Evolutionary conservation across 2,797 vertebrate species (phyloP), one percentile per base, ranked within the genome.

Genomic region (Gallirallus australis): DNA sequence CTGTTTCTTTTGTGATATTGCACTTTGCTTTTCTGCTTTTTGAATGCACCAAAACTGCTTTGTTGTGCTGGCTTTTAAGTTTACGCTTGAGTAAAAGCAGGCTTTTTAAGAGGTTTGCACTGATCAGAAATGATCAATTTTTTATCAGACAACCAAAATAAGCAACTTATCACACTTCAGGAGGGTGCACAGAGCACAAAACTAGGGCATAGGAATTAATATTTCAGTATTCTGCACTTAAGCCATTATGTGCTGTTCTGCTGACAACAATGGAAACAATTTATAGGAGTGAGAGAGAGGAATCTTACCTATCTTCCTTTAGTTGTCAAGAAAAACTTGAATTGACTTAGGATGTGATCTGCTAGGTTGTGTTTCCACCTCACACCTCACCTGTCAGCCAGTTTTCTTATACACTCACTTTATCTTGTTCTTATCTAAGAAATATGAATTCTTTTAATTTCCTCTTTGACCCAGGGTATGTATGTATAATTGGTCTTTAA

Each of bases 71-170:
- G 14, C 82, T 96, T 96, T 87, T 47, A 96, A 79, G 64, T 86
- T 97, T 91, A 75, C 90, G 61, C 76, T 53, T 39, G 86, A 97
- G 90, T 96, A 95, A 92, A 96, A 86, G 37, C 53, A 93, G 72
- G 39, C 63, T 96, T 96, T 97, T 96, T 91, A 85, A 93, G 94
- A 94, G 81, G 33, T 90, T 89, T 94, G 65, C 17, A 2, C 85
- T 96, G 94, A 96, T 97, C 96, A 94, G 73, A 97, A 95, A 70
- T 9, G 40, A 97, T 98, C 83, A 95, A 96, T 97, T 94, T 98
- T 98, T 98, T 96, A 98, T 97, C 95, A 97, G 92, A 76, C 79
- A 94, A 89, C 93, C 89, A 94, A 97, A 97, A 96, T 89, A 97
- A 96, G 93, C 94, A 95, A 96, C 92, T 90, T 86, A 27, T 4